A percentile compares a stretch with the other conserved stretches of the same genome.
Conservation (phyloP, 2,113 vertebrate genomes). For the Albula glossodonta region DNA sequence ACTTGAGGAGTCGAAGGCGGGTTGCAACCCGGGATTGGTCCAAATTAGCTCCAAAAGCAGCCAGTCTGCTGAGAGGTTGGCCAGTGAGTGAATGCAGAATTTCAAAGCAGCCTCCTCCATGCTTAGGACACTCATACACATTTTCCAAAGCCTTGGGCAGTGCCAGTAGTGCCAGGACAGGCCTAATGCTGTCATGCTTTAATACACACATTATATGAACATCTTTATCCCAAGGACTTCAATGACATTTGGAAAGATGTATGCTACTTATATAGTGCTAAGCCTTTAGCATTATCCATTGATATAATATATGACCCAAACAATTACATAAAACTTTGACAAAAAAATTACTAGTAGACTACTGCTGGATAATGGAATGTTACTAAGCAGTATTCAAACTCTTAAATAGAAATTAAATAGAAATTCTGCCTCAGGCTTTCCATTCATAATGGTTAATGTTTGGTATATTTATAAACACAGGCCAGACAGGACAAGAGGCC, state of each 20-base stretch:
- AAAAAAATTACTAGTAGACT: too few relatives aligned
- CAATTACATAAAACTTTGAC: too few relatives aligned
- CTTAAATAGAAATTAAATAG: too few relatives aligned
- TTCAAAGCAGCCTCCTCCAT: slow-evolving; percentile 34
- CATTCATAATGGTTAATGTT: not conserved
- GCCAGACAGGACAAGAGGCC: not conserved
- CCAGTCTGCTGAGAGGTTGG: slow-evolving; percentile 42
- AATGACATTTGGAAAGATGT: too few relatives aligned
- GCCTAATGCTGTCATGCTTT: not conserved
- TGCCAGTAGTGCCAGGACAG: not conserved
- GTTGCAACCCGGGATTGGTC: slow-evolving; percentile 48
- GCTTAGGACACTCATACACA: not conserved
- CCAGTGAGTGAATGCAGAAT: slow-evolving; percentile 38
- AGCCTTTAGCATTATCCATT: too few relatives aligned
- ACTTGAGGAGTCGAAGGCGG: slow-evolving; percentile 54
- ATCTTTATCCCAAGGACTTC: too few relatives aligned
- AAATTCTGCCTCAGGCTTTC: too few relatives aligned
- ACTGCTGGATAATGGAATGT: too few relatives aligned
- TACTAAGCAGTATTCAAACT: too few relatives aligned
- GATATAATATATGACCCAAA: too few relatives aligned
- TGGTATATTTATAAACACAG: not conserved
- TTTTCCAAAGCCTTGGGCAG: not conserved
- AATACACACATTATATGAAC: not conserved
- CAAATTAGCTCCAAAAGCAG: slow-evolving; percentile 55
- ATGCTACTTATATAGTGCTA: too few relatives aligned